phyloP scores from a whole-genome alignment of 2,888 invertebrate species.

The Euproctis similis region DNA sequence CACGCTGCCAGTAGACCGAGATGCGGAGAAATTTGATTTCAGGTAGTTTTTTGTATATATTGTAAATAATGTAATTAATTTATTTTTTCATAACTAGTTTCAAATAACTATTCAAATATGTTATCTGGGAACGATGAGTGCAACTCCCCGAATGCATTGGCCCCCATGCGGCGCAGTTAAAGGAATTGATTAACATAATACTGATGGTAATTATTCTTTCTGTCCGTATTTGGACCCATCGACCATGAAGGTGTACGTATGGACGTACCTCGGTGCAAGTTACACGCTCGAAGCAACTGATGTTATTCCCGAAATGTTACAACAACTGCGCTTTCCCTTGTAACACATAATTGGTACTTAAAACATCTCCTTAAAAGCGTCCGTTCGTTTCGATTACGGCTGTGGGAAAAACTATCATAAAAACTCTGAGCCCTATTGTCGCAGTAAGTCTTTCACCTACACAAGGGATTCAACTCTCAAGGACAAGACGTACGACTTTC shows the following conservation, averaged over 20 bases:
- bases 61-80: too few species aligned
- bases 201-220: conserved; percentile 43
- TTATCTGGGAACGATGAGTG: conserved; percentile 18
- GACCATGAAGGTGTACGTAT: conserved; percentile 27
- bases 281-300: conserved; percentile 16
- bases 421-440: conserved; percentile 18
- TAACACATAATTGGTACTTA: conserved; percentile 7
- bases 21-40: too few species aligned
- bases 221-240: conserved; percentile 34
- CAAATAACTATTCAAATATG: conserved; percentile 17
- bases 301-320: conserved; percentile 4
- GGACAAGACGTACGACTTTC: conserved; percentile 58
- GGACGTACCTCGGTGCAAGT: conserved; percentile 25
- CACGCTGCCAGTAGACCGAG: too few species aligned
- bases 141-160: conserved; percentile 19
- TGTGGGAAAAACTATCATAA: conserved; percentile 10
- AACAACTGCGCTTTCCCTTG: conserved; percentile 8
- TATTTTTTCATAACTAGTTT: too few species aligned
- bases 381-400: conserved; percentile 9
- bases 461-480: conserved; percentile 48
- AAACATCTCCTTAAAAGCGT: conserved; percentile 5
- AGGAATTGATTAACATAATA: conserved; percentile 48
- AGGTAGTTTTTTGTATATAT: too few species aligned
- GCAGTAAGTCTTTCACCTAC: conserved; percentile 35
- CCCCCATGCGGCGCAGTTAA: conserved; percentile 39